Evolutionary conservation across 2,888 invertebrate species (phyloP).

Genomic region (Macaria notata): DNA sequence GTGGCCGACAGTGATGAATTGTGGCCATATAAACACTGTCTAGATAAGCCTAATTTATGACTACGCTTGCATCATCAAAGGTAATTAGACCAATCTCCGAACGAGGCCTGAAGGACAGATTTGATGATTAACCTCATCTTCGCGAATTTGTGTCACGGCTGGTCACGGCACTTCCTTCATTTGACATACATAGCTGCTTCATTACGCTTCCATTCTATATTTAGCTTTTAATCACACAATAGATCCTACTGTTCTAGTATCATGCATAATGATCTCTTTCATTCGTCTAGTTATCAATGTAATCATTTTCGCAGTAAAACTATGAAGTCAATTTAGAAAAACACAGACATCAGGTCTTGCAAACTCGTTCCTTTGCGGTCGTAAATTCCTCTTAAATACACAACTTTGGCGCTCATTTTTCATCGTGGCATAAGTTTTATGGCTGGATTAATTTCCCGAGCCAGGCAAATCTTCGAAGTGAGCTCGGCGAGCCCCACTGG

Average conservation of each 20-base stretch:
- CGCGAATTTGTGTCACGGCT: slow-evolving; percentile 50
- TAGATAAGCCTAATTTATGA: slow-evolving; percentile 78
- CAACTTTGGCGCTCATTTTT: slow-evolving; percentile 16
- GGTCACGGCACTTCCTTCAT: slow-evolving; percentile 46
- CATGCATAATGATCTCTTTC: too few species aligned
- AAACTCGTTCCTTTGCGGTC: not conserved
- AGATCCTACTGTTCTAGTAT: too few species aligned
- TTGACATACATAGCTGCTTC: slow-evolving; percentile 25
- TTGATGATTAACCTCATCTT: slow-evolving; percentile 40
- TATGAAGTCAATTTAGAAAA: too few species aligned
- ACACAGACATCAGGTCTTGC: not conserved
- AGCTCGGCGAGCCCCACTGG: slow-evolving; percentile 34
- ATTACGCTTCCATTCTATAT: slow-evolving; percentile 12
- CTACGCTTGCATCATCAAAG: slow-evolving; percentile 47
- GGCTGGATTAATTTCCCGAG: slow-evolving; percentile 29
- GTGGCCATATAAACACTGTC: slow-evolving; percentile 66
- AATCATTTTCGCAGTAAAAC: too few species aligned
- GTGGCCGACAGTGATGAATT: slow-evolving; percentile 71
- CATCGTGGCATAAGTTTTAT: slow-evolving; percentile 14
- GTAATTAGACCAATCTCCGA: slow-evolving; percentile 58
- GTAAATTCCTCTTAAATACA: slow-evolving; percentile 12
- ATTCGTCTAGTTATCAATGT: too few species aligned
- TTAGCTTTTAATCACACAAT: not conserved
- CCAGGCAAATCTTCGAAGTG: slow-evolving; percentile 32
- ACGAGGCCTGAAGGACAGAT: slow-evolving; percentile 44